Base-by-base conservation (phyloP, 1,140 invertebrate genomes). In the Drosophila subobscura region DNA sequence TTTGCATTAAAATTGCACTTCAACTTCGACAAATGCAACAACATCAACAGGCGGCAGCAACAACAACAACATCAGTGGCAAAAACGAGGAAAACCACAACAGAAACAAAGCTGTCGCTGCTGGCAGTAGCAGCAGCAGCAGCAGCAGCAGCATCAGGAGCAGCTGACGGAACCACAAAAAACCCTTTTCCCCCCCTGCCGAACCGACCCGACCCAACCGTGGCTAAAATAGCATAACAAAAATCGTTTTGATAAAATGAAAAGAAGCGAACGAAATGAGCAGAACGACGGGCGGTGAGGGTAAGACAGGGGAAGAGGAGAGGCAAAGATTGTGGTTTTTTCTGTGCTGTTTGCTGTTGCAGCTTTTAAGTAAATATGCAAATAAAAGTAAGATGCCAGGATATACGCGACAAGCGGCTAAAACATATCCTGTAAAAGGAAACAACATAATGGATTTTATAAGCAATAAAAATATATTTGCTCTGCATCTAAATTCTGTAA, bases 1-100 rank as follows among this genome's bases (percentile, higher is more conserved):
- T 85, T 85, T 85, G 81, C 83, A 85, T 85, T 85, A 85, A 85
- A 85, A 85, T 85, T 85, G 81, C 81, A 85, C 81, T 85, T 81
- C 77, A 88, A 64, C 64, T 86, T 85, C 78, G 81, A 85, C 78
- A 88, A 75, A 77, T 85, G 77, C 79, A 76, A 76, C 63, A 76
- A 76, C 72, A 73, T 52, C 65, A 57, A 52, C 42, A 44, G 41
- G 33, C 64, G 67, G 44, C 59, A 55, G 27, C 56, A 37, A 60
- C 64, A 65, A 49, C 74, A 77, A 60, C 61, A 72, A 29, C 45
- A 44, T 16, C 41, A 46, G 51, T 27, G 45, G 41, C 49, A 51
- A 20, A 68, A 70, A 51, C 22, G 25, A 37, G 12, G 20, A 68
- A 72, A 72, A 72, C 50, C 68, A 63, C 57, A 72, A 72, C 45